Conservation (phyloP, 2,113 vertebrate genomes). For the Burhinus oedicnemus region DNA sequence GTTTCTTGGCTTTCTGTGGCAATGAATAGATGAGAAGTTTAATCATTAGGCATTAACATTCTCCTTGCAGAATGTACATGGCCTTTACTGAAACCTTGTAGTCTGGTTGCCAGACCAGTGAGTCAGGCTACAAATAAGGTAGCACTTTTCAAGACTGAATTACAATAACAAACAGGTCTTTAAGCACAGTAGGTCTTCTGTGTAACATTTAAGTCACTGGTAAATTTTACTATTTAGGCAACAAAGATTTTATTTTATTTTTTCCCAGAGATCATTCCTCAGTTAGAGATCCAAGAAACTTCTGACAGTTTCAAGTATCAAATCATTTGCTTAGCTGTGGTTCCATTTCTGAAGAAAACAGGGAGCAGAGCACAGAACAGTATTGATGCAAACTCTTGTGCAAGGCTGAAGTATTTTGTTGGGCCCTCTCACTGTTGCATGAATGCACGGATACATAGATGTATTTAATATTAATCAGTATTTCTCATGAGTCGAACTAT, state of each 20-base stretch:
- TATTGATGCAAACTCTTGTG: not conserved
- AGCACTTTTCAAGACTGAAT: constrained; percentile 20
- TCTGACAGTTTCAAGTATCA: not conserved
- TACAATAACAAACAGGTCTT: not conserved
- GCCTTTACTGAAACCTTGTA: constrained; percentile 9
- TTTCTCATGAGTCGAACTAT: not conserved
- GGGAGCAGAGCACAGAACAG: not conserved
- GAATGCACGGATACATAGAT: not conserved
- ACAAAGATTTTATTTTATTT: not conserved
- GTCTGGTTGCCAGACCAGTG: not conserved
- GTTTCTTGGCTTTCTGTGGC: not conserved
- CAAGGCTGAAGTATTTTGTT: not conserved
- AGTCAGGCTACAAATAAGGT: not conserved
- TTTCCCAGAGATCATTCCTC: not conserved
- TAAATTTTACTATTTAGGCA: constrained; percentile 12
- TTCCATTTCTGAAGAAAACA: not conserved
- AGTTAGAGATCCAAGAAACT: not conserved
- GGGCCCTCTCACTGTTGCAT: not conserved
- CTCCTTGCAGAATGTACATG: not conserved
- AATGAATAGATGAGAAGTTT: not conserved
- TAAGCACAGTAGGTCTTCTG: not conserved
- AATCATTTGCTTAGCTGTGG: not conserved
- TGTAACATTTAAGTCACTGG: constrained; percentile 13
- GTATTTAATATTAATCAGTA: not conserved
- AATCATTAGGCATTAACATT: not conserved